These are phyloP conservation scores for Rhabdophis nuchalis DNA, from an alignment of 2,797 vertebrate genomes.

Conservation along the genomic window DNA sequence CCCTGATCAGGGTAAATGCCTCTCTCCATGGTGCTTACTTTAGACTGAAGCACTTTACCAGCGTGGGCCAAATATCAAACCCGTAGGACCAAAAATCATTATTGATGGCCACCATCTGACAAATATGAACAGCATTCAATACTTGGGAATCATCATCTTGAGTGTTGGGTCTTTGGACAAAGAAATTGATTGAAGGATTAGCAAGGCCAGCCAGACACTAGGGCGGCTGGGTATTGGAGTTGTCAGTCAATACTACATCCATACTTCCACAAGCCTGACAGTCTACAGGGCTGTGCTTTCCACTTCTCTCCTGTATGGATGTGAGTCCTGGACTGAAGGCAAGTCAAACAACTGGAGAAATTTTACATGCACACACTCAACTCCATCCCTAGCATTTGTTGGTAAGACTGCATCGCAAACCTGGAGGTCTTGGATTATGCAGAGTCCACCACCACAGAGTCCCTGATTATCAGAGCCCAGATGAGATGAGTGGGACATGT, in stretches of 20 bases:
- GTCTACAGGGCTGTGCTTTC: not conserved
- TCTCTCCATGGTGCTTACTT: conserved; percentile 29
- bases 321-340: not conserved
- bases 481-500: not conserved
- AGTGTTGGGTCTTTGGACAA: not conserved
- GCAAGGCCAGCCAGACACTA: not conserved
- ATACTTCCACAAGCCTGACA: not conserved
- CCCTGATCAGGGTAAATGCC: conserved; percentile 1
- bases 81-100: not conserved
- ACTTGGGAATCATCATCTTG: not conserved
- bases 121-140: not conserved
- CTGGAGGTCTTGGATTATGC: not conserved
- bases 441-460: not conserved
- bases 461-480: not conserved
- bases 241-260: not conserved
- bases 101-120: not conserved
- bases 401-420: not conserved
- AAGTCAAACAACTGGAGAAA: not conserved
- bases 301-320: not conserved
- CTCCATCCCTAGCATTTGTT: not conserved
- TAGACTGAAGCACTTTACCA: not conserved
- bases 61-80: not conserved
- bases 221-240: not conserved
- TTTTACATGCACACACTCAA: not conserved
- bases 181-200: not conserved